Conservation (phyloP, 2,797 vertebrate genomes). For the Caiman crocodilus region DNA sequence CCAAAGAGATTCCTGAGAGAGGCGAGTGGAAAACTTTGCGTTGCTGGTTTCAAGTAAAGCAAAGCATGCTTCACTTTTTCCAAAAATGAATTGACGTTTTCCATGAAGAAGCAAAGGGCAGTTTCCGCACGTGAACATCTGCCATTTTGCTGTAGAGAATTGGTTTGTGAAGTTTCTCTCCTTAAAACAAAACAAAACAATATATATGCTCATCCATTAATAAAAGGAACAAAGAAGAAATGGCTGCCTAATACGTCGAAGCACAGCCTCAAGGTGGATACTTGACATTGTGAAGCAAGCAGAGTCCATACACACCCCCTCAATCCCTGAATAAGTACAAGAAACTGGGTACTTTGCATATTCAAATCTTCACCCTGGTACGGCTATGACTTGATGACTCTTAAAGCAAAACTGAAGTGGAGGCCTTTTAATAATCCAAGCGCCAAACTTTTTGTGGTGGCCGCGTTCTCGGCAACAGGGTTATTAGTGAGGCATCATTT, state of each 20-base stretch:
- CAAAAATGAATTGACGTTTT: background rate
- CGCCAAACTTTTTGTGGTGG: background rate
- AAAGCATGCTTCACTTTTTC: background rate
- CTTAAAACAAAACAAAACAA: background rate
- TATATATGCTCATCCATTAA: background rate
- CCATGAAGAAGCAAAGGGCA: background rate
- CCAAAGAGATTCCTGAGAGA: constrained; percentile 35
- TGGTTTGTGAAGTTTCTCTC: background rate
- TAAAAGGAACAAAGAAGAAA: background rate
- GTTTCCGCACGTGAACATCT: background rate
- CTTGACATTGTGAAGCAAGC: background rate
- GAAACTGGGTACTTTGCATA: background rate
- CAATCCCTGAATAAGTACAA: background rate
- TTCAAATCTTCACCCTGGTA: background rate
- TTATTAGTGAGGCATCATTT: background rate
- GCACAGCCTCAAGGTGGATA: background rate
- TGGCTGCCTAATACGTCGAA: background rate
- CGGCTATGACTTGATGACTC: background rate
- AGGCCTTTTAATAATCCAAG: background rate
- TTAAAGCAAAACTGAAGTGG: background rate
- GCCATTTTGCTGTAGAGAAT: background rate
- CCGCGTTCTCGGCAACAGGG: background rate
- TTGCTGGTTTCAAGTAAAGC: background rate
- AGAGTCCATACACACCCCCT: background rate
- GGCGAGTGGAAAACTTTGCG: background rate